Evolutionary conservation across 1,140 invertebrate species (phyloP).

Genomic region (Trichoplusia ni): DNA sequence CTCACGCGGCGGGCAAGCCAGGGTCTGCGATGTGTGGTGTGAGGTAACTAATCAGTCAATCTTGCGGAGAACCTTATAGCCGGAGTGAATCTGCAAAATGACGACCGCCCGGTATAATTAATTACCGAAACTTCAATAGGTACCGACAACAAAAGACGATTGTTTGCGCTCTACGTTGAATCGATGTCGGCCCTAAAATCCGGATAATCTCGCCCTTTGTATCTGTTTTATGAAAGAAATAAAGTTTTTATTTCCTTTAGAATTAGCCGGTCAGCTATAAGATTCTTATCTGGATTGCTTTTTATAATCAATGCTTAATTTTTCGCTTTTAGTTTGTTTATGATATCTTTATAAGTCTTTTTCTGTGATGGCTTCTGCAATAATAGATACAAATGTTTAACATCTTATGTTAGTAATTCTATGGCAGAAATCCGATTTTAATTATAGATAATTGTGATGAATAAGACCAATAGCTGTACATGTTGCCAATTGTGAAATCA

Average conservation of each 20-base stretch:
- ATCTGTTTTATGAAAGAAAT: slow-evolving; percentile 68
- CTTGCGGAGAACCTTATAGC: slow-evolving; percentile 51
- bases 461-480: neutral
- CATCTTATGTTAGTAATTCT: no score
- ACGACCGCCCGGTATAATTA: slow-evolving; percentile 64
- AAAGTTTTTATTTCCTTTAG: slow-evolving; percentile 68
- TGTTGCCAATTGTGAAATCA: slow-evolving; percentile 8
- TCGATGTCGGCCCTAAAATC: slow-evolving; percentile 69
- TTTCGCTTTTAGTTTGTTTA: slow-evolving; percentile 6
- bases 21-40: slow-evolving; percentile 23
- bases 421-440: no score
- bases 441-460: neutral
- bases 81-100: slow-evolving; percentile 71
- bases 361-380: neutral
- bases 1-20: slow-evolving; percentile 6
- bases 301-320: neutral
- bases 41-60: slow-evolving; percentile 61
- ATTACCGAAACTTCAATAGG: slow-evolving; percentile 69
- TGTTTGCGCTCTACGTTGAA: slow-evolving; percentile 70
- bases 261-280: slow-evolving; percentile 48
- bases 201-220: slow-evolving; percentile 71
- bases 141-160: slow-evolving; percentile 68
- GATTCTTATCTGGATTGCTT: slow-evolving; percentile 29
- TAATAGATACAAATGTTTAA: no score
- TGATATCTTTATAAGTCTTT: neutral